Percentiles rank a stretch among this genome's conserved stretches.
Conservation (phyloP, 2,888 invertebrate genomes). For the Oxytorus armatus region DNA sequence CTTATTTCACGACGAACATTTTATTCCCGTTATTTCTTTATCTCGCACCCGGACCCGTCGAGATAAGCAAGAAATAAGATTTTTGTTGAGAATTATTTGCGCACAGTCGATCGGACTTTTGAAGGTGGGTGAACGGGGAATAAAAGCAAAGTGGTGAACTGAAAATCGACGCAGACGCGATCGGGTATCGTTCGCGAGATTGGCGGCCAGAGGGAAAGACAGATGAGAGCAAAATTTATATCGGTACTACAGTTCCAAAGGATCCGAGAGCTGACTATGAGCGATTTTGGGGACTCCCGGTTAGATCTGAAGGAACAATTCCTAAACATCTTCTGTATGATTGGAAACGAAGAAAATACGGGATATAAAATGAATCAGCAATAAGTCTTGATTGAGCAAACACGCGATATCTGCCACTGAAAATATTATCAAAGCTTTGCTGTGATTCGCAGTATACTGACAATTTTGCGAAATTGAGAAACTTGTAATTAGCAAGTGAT, state of each 20-base stretch:
- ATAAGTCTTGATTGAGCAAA: too few species aligned
- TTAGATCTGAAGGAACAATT: constrained; percentile 10
- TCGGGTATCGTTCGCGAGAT: constrained; percentile 2
- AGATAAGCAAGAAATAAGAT: constrained; percentile 48
- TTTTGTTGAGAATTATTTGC: constrained; percentile 42
- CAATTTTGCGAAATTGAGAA: too few species aligned
- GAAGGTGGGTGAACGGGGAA: constrained; percentile 33
- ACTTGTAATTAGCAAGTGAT: too few species aligned
- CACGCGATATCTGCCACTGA: too few species aligned
- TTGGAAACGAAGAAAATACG: not conserved
- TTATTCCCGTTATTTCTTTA: constrained; percentile 18
- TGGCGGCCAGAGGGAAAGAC: not conserved
- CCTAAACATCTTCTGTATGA: constrained; percentile 13
- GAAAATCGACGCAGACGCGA: constrained; percentile 13
- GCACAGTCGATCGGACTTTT: constrained; percentile 8
- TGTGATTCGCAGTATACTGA: too few species aligned
- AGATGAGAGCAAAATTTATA: constrained; percentile 38
- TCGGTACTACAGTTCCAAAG: constrained; percentile 22
- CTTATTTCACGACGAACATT: not conserved
- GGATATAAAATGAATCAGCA: constrained; percentile 18
- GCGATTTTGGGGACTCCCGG: constrained; percentile 22
- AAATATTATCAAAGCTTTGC: too few species aligned
- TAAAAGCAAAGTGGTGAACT: not conserved
- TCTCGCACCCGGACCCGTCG: not conserved
- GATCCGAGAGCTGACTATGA: not conserved